phyloP scores from a whole-genome alignment of 1,140 invertebrate species.

The Theocolax elegans region DNA sequence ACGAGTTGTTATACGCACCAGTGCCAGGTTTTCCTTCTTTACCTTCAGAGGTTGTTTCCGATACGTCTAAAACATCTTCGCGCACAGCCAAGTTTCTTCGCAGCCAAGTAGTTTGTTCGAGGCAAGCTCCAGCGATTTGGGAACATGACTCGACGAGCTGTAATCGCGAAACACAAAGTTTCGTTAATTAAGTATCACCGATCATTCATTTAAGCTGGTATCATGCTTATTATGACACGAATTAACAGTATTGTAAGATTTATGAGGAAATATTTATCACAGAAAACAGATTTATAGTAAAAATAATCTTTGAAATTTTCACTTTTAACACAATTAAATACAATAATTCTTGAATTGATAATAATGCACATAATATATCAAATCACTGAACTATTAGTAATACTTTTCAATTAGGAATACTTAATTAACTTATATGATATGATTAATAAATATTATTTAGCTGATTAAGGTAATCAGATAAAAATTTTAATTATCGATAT shows the following conservation, averaged over 20 bases:
- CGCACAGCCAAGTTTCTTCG: constrained; percentile 88
- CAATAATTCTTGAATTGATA: background rate
- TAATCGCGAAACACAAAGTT: constrained; percentile 41
- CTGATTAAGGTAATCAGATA: background rate
- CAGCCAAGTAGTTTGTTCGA: constrained; percentile 93
- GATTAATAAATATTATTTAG: background rate
- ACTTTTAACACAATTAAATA: too few relatives aligned
- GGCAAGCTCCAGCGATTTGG: constrained; percentile 87
- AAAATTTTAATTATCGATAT: background rate
- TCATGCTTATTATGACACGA: background rate
- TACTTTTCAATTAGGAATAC: too few relatives aligned
- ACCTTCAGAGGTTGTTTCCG: constrained; percentile 64
- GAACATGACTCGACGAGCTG: constrained; percentile 85
- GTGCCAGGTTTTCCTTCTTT: constrained; percentile 63
- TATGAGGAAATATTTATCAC: too few relatives aligned
- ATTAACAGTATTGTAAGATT: too few relatives aligned
- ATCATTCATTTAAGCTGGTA: constrained; percentile 1
- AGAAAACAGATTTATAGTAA: too few relatives aligned
- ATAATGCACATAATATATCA: too few relatives aligned
- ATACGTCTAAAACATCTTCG: constrained; percentile 74
- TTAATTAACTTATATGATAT: constrained; percentile 5
- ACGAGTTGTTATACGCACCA: constrained; percentile 58
- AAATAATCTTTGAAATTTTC: too few relatives aligned
- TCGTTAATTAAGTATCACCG: constrained; percentile 28
- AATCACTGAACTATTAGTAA: too few relatives aligned